Evolutionary conservation across 2,888 invertebrate genomes (phyloP), one percentile per base, ranked within the genome.

Genomic region (Beris morrisii): DNA sequence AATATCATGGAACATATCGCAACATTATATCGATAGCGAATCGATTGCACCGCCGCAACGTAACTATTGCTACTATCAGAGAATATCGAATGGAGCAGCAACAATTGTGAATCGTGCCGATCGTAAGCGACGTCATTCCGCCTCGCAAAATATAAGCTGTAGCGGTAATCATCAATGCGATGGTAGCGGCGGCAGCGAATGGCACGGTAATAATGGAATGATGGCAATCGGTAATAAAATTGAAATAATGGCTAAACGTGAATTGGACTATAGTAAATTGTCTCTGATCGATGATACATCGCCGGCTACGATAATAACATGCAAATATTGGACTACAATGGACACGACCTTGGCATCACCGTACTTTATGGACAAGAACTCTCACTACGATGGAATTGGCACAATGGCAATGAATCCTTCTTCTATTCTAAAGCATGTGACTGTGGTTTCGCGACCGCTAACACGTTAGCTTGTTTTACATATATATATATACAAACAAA

Each of bases 111-210:
- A 72, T 66, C 78, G 76, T 54, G 81, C 80, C 68, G 84, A 84
- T 78, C 85, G 86, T 73, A 86, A 86, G 79, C 83, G 86, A 65
- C 83, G 86, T 7, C 86, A 86, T 79, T 83, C 82, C 57, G 81
- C 80, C 77, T 83, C 76, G 59, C 76, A 77, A 73, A 75, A 75
- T 67, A 71, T 71, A 46, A 70, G 71, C 44, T 72, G 73, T 52
- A 70, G 69, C 50, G 69, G 73, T 69, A 73, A 73, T 22, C 22
- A 22, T 22, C 22, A 22, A 45, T 56, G 56, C 15, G 50, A 13
- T 11, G 50, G 28, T 11, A 44, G 32, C 43, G 38, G 6, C 4
- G 22, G 32, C 4, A 30, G 1, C 13, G n/a, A 55, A 13, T 44
- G 58, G 38, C 38, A 38, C 9, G 58, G 58, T 58, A 66, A 63